Evolutionary conservation across 2,113 vertebrate genomes (phyloP).

Genomic region (Alligator mississippiensis): DNA sequence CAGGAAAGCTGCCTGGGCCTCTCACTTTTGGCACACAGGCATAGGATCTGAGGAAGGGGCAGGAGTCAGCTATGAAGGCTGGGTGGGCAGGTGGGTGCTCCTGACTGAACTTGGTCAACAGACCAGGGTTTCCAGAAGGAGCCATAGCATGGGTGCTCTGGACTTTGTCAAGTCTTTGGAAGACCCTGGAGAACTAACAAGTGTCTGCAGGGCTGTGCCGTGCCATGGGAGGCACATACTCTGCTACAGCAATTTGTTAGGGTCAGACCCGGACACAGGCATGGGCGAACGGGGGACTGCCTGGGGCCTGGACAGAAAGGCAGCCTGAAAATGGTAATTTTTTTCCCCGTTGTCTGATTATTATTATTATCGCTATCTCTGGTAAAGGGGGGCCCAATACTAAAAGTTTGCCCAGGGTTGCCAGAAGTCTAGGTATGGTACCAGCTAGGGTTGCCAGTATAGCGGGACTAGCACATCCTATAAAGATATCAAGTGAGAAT

Average conservation of each 20-base stretch:
- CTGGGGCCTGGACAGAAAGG: too few species aligned
- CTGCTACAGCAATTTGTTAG: too few species aligned
- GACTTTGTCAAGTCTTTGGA: not conserved
- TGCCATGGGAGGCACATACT: not conserved
- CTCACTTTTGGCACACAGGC: too few species aligned
- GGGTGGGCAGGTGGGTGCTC: not conserved
- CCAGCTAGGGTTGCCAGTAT: too few species aligned
- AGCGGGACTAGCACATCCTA: not conserved
- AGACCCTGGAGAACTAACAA: not conserved
- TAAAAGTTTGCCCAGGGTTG: too few species aligned
- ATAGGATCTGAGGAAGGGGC: not conserved
- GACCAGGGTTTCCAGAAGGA: not conserved
- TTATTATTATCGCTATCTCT: too few species aligned
- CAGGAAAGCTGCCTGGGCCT: not conserved
- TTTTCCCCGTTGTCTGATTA: too few species aligned
- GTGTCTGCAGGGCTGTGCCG: rapidly evolving
- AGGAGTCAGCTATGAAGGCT: not conserved
- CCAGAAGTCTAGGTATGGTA: too few species aligned
- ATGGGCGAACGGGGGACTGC: too few species aligned
- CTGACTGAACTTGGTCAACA: not conserved
- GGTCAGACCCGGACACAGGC: too few species aligned
- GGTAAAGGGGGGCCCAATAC: too few species aligned
- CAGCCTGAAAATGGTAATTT: too few species aligned
- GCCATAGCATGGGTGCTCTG: not conserved
- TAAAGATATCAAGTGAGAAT: not conserved